Base-by-base conservation (phyloP, 2,797 vertebrate species). In the Sebastiscus tertius region DNA sequence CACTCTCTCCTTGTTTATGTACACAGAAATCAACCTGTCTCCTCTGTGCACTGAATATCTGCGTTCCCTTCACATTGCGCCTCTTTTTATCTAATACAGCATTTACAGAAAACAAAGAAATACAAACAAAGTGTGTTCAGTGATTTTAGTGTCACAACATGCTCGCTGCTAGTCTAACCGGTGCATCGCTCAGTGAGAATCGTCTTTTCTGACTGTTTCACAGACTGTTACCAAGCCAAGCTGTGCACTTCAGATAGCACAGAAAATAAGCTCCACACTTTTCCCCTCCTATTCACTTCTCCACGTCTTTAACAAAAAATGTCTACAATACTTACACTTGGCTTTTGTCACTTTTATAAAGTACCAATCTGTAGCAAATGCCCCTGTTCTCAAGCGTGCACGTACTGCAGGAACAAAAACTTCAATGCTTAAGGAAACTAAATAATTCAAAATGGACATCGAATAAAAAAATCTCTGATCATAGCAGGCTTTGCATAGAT, bases 1-100 rank as follows among this genome's bases (percentile, higher is more conserved):
- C 96, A 95, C 94, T 96, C 93, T 95, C 94, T 96, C 93, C 96
- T 93, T 77, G 79, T 54, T 96, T 96, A 96, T 95, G 65, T 97
- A 96, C 96, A 95, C 91, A 95, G 63, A 77, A 81, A 80, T 86
- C 66, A 56, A 34, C 42, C 66, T 16, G 67, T 26, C 34, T 39
- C 82, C 79, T 59, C 20, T 5, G 22, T 10, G 22, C 52, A 74
- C 52, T 79, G 62, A 82, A 62, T 31, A 77, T 75, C 70, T 61
- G 66, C 77, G 55, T 81, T 82, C 72, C 33, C 24, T 33, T 64
- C 68, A 54, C 67, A 1, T 60, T 34, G 18, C 18, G 62, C 26
- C 62, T 65, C 34, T 46, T 54, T 63, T 54, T 0, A 78, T 72
- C 72, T 71, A 55, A 74, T 34, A 59, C 81, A 77, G 42, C 80